These are phyloP conservation scores for Galerucella nymphaeae DNA, from an alignment of 2,888 invertebrate species.

Conservation along the genomic window DNA sequence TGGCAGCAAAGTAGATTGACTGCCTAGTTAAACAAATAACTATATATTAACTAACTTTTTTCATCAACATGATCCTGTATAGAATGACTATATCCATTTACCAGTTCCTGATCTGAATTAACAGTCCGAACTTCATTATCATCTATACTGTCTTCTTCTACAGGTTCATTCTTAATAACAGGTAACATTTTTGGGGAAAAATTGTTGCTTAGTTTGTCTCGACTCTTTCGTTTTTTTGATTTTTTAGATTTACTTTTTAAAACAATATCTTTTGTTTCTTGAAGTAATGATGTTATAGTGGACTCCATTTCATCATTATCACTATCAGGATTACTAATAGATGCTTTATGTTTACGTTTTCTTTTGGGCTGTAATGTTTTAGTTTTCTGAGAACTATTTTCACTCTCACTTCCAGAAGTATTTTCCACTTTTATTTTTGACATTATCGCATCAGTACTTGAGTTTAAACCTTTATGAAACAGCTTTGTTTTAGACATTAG, in stretches of 20 bases:
- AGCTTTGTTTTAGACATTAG: constrained; percentile 23
- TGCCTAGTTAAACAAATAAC: too few relatives aligned
- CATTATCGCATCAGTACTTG: background rate
- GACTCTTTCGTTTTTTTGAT: constrained; percentile 9
- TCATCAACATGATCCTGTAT: background rate
- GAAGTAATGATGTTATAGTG: background rate
- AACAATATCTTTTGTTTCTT: background rate
- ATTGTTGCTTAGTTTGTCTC: background rate
- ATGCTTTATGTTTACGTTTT: background rate
- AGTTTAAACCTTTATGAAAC: constrained; percentile 20
- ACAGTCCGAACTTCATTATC: background rate
- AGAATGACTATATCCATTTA: background rate
- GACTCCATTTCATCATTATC: constrained; percentile 3
- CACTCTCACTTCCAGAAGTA: constrained; percentile 16
- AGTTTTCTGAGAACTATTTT: background rate
- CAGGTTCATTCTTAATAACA: background rate
- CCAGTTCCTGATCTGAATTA: background rate
- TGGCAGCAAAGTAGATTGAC: too few relatives aligned
- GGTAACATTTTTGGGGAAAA: constrained; percentile 15
- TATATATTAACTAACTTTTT: background rate
- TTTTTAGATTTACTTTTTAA: constrained; percentile 17
- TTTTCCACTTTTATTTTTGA: constrained; percentile 7
- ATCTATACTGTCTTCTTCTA: background rate
- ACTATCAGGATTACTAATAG: background rate
- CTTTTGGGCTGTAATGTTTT: background rate